These are phyloP conservation scores for Zenarchopterus dispar DNA, from an alignment of 2,797 vertebrate species.

Conservation along the genomic window DNA sequence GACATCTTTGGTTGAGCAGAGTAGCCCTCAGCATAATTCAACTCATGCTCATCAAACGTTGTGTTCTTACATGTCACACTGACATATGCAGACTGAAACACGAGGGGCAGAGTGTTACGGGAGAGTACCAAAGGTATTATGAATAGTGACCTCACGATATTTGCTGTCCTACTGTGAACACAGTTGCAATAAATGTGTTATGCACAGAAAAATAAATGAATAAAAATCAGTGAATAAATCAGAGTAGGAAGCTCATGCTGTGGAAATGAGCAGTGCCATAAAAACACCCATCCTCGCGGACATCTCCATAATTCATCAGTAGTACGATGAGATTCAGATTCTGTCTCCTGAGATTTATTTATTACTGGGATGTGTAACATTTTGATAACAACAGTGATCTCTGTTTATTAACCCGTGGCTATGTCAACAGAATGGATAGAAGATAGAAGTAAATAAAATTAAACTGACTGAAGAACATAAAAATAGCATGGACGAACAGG, in stretches of 20 bases:
- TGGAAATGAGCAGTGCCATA: neutral
- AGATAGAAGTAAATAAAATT: constrained; percentile 6
- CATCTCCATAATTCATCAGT: constrained; percentile 9
- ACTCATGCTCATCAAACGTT: constrained; percentile 31
- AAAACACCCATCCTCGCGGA: neutral
- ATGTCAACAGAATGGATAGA: constrained; percentile 6
- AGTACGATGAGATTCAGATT: constrained; percentile 18
- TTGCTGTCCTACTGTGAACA: too few species aligned
- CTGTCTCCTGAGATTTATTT: neutral
- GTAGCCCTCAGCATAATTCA: constrained; percentile 25
- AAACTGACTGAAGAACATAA: constrained; percentile 14
- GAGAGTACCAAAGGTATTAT: constrained; percentile 10
- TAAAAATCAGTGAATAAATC: neutral
- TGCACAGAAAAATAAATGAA: neutral
- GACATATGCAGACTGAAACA: constrained; percentile 18
- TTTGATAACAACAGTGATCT: neutral
- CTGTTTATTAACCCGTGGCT: neutral
- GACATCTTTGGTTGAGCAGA: constrained; percentile 41
- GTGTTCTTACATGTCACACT: constrained; percentile 20
- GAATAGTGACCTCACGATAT: neutral
- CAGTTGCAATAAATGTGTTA: neutral
- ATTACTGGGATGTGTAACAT: neutral
- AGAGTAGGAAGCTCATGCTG: neutral
- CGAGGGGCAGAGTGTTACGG: neutral
- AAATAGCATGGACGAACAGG: constrained; percentile 3